phyloP scores from a whole-genome alignment of 2,888 invertebrate species.

The Boloria selene region DNA sequence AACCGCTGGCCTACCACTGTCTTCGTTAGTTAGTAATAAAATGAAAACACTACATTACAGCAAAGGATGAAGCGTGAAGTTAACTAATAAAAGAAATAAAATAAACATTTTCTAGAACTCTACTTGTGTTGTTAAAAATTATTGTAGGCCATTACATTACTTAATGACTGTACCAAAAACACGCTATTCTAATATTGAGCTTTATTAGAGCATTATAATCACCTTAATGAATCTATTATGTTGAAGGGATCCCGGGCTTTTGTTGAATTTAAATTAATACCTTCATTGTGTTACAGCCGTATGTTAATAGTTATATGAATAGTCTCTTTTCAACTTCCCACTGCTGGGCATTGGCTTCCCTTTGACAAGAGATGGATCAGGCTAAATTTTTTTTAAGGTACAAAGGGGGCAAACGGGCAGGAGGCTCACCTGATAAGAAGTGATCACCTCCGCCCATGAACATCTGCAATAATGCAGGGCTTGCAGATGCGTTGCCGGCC shows the following conservation, averaged over 20 bases:
- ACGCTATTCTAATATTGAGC: slow-evolving; percentile 37
- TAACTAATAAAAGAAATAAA: not conserved
- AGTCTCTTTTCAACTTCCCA: too few species aligned
- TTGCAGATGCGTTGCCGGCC: too few species aligned
- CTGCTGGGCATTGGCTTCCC: too few species aligned
- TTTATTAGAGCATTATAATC: slow-evolving; percentile 35
- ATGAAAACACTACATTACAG: not conserved
- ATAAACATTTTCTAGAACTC: slow-evolving; percentile 2
- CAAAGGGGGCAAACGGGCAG: too few species aligned
- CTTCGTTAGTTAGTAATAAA: too few species aligned
- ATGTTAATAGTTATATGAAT: too few species aligned
- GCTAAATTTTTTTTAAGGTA: too few species aligned
- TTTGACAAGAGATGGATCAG: too few species aligned
- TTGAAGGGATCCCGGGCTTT: slow-evolving; percentile 25
- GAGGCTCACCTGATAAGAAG: too few species aligned
- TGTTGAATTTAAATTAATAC: slow-evolving; percentile 29
- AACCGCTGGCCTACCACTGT: too few species aligned
- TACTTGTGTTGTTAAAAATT: slow-evolving; percentile 23
- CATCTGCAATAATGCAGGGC: too few species aligned
- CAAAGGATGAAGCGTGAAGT: not conserved
- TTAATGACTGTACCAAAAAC: slow-evolving; percentile 27
- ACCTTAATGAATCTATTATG: slow-evolving; percentile 36
- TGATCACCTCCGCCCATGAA: too few species aligned
- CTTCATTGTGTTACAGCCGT: slow-evolving; percentile 6
- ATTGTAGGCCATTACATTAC: slow-evolving; percentile 26